Conservation (phyloP, 2,113 vertebrate species). For the Manacus vitellinus region DNA sequence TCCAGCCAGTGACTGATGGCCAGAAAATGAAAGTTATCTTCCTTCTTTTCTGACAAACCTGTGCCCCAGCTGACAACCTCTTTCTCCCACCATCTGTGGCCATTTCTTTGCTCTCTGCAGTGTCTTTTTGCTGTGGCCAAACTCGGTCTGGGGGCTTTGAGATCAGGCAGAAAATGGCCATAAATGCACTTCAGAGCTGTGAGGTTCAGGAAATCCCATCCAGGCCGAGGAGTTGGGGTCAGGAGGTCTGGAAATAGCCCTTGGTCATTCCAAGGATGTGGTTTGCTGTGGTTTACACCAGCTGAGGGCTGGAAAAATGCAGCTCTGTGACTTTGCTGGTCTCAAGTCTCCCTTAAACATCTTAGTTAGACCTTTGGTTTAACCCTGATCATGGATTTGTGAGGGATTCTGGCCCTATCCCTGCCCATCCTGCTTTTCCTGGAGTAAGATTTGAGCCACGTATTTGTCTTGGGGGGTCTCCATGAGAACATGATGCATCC, state of each 20-base stretch:
- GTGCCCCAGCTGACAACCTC: rapidly evolving
- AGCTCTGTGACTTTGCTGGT: rapidly evolving
- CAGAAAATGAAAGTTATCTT: not conserved
- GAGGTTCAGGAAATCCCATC: not conserved
- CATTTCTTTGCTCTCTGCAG: not conserved
- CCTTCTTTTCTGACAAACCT: not conserved
- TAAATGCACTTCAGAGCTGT: rapidly evolving
- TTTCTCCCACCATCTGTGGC: not conserved
- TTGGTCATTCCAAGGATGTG: not conserved
- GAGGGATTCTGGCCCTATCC: too few relatives aligned
- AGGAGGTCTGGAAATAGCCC: not conserved
- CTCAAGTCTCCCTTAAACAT: not conserved
- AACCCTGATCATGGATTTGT: not conserved
- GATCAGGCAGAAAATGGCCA: not conserved
- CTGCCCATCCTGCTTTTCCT: not conserved
- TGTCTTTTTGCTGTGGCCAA: not conserved
- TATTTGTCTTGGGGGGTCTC: not conserved
- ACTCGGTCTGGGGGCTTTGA: not conserved
- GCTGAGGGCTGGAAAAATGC: not conserved
- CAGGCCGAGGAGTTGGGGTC: not conserved
- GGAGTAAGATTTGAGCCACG: rapidly evolving
- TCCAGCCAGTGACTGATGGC: not conserved
- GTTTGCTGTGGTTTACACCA: rapidly evolving
- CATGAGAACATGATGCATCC: too few relatives aligned
- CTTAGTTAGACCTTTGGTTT: not conserved